phyloP scores from a whole-genome alignment of 1,140 invertebrate genomes.

The Trichonephila inaurata region DNA sequence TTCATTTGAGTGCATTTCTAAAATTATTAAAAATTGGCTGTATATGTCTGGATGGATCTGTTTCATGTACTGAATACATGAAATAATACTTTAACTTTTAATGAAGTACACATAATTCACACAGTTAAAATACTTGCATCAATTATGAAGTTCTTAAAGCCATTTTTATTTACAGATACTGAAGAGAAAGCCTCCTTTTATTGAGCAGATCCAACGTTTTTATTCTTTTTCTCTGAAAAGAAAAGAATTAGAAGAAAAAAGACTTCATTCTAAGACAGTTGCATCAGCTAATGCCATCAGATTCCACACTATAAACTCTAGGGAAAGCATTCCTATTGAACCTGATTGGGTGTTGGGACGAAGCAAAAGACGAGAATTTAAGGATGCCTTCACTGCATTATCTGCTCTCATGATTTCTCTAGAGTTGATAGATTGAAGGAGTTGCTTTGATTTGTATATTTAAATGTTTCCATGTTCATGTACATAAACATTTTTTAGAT shows the following conservation, averaged over 20 bases:
- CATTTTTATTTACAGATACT: slow-evolving; percentile 33
- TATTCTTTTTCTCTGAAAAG: slow-evolving; percentile 2
- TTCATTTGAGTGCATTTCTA: too few species aligned
- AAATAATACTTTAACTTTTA: too few species aligned
- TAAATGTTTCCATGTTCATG: too few species aligned
- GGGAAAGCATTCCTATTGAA: slow-evolving; percentile 30
- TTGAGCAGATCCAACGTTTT: slow-evolving; percentile 30
- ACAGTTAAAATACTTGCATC: not conserved
- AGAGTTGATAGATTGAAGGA: not conserved
- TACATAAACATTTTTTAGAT: too few species aligned
- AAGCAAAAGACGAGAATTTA: slow-evolving; percentile 45
- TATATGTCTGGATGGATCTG: too few species aligned
- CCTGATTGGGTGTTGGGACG: slow-evolving; percentile 68
- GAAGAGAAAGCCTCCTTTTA: slow-evolving; percentile 7
- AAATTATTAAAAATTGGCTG: too few species aligned
- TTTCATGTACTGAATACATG: too few species aligned
- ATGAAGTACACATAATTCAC: too few species aligned
- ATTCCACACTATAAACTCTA: not conserved
- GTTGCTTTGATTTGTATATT: too few species aligned
- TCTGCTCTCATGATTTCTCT: slow-evolving; percentile 42
- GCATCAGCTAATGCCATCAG: not conserved
- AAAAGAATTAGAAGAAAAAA: not conserved
- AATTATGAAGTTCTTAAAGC: not conserved
- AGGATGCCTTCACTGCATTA: slow-evolving; percentile 59
- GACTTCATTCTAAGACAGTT: not conserved